These are phyloP conservation scores for Stomatorhinus ivindoensis DNA, from an alignment of 2,113 vertebrate genomes.

Conservation along the genomic window DNA sequence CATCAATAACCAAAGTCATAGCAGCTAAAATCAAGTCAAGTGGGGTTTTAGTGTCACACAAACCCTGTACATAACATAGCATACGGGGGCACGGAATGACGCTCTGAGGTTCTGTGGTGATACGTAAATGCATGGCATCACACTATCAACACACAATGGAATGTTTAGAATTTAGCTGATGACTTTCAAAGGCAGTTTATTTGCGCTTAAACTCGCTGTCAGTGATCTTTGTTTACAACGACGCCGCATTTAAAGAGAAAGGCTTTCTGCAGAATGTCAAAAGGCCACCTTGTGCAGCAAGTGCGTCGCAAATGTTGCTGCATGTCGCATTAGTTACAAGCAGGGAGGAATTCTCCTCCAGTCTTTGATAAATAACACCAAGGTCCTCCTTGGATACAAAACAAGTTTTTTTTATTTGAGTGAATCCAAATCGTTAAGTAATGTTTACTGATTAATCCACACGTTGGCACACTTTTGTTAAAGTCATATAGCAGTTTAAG, in stretches of 20 bases:
- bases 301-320: background rate
- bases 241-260: background rate
- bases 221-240: background rate
- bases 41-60: background rate
- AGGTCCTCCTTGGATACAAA: background rate
- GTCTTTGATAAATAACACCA: background rate
- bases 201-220: background rate
- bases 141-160: background rate
- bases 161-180: background rate
- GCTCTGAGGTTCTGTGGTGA: background rate
- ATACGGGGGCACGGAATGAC: background rate
- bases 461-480: background rate
- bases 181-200: background rate
- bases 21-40: background rate
- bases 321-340: background rate
- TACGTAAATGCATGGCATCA: background rate
- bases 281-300: background rate
- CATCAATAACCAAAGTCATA: background rate
- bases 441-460: background rate
- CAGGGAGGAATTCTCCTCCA: background rate
- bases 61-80: background rate
- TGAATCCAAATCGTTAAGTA: background rate
- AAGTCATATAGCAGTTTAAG: background rate
- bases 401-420: background rate
- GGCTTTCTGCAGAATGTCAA: background rate